Evolutionary conservation across 1,140 invertebrate species (phyloP).

Genomic region (Homalodisca vitripennis): DNA sequence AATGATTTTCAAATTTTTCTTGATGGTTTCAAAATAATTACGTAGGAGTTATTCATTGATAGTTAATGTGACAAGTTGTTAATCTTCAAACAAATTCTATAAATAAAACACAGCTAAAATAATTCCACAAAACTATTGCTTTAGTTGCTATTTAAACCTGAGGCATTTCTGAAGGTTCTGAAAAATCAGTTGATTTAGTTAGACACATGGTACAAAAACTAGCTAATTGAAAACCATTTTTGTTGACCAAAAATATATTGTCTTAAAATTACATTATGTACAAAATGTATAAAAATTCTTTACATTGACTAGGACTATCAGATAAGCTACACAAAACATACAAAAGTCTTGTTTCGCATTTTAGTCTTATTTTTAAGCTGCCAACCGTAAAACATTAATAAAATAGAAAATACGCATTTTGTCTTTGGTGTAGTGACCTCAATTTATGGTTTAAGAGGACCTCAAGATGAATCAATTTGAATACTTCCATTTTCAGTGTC

Average conservation of each 20-base stretch:
- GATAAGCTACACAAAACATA: slow-evolving; percentile 16
- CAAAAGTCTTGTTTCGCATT: background rate
- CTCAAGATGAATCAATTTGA: too few relatives aligned
- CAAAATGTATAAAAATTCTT: slow-evolving; percentile 22
- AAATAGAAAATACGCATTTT: too few relatives aligned
- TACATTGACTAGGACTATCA: slow-evolving; percentile 26
- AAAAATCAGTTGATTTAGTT: too few relatives aligned
- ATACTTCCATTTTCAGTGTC: too few relatives aligned
- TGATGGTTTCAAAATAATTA: background rate
- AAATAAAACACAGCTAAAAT: background rate
- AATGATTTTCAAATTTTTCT: slow-evolving; percentile 18
- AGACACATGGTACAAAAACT: too few relatives aligned
- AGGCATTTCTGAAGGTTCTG: too few relatives aligned
- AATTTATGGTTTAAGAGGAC: too few relatives aligned
- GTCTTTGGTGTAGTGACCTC: too few relatives aligned
- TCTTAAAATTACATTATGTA: slow-evolving; percentile 13
- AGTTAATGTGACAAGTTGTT: background rate
- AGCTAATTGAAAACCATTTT: slow-evolving; percentile 19
- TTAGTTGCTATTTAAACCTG: background rate
- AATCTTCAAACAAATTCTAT: background rate
- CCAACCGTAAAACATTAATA: too few relatives aligned
- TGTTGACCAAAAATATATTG: background rate
- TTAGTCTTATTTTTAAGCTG: slow-evolving; percentile 20
- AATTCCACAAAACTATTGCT: background rate
- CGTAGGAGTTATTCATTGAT: background rate